A percentile compares a stretch with the other conserved stretches of the same genome.
Evolutionary conservation across 2,113 vertebrate species (phyloP).

Genomic region (Anarhynchus alexandrinus): DNA sequence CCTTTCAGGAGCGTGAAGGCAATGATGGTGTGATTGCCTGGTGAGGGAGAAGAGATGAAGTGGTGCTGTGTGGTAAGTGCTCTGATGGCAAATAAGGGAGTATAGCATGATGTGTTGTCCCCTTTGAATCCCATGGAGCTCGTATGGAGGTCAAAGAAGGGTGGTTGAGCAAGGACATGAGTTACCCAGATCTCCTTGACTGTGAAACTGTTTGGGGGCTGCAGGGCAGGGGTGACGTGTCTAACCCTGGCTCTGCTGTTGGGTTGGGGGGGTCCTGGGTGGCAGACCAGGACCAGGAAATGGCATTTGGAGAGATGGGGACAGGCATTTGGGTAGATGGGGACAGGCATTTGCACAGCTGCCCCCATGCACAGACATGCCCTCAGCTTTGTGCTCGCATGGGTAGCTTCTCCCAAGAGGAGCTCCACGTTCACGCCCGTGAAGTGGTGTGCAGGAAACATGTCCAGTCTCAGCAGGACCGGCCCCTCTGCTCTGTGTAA

Average conservation of each 20-base stretch:
- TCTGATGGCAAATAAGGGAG: background rate
- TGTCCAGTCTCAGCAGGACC: background rate
- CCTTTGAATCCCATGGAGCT: background rate
- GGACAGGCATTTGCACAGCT: background rate
- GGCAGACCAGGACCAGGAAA: background rate
- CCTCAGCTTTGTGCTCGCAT: background rate
- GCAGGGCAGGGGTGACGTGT: background rate
- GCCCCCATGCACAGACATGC: background rate
- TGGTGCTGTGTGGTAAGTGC: fast-evolving
- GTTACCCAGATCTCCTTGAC: background rate
- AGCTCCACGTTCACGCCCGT: fast-evolving
- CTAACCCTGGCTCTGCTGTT: background rate
- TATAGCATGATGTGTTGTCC: background rate
- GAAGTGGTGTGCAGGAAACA: background rate
- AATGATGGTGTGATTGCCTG: constrained; percentile 34
- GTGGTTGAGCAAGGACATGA: background rate
- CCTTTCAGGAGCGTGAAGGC: constrained; percentile 47
- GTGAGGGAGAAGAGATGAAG: background rate
- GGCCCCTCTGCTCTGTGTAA: background rate
- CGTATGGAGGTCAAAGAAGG: background rate
- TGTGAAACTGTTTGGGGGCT: background rate
- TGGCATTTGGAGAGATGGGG: too few species aligned
- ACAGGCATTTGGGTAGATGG: fast-evolving
- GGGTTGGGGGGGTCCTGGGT: too few species aligned
- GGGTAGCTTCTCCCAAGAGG: background rate